These are phyloP conservation scores for Drosophila paranaensis DNA, from an alignment of 2,888 invertebrate species.

Conservation along the genomic window DNA sequence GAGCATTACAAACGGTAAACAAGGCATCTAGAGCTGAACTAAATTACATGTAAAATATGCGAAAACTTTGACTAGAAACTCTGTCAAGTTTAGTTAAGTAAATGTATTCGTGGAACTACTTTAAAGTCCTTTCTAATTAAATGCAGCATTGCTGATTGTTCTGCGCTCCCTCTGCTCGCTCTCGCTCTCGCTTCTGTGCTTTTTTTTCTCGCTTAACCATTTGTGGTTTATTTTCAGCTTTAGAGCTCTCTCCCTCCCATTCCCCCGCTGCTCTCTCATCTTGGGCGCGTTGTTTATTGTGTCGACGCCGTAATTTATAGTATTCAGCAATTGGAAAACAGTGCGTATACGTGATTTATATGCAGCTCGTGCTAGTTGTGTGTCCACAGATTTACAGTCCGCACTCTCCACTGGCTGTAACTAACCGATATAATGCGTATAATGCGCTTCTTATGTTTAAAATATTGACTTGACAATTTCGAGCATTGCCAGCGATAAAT, in stretches of 20 bases:
- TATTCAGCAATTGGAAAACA: conserved; percentile 51
- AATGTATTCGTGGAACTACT: conserved; percentile 1
- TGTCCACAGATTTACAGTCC: conserved; percentile 39
- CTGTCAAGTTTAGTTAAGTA: not conserved
- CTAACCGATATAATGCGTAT: conserved; percentile 29
- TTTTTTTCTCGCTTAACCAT: not conserved
- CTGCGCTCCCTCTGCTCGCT: not conserved
- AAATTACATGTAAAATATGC: conserved; percentile 12
- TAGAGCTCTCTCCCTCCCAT: not conserved
- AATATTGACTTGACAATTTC: conserved; percentile 23
- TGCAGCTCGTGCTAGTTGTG: conserved; percentile 25
- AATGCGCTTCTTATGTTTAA: conserved; percentile 32
- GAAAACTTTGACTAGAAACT: conserved; percentile 4
- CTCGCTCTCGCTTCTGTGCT: not conserved
- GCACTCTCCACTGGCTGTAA: conserved; percentile 14
- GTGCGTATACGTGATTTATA: conserved; percentile 76
- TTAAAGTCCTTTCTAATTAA: conserved; percentile 35
- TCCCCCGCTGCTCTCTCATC: not conserved
- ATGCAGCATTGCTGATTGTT: conserved; percentile 9
- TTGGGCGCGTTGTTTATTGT: conserved; percentile 63
- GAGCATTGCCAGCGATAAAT: conserved; percentile 27
- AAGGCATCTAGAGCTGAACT: not conserved
- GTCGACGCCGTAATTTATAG: conserved; percentile 61
- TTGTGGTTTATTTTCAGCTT: conserved; percentile 31
- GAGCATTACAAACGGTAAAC: conserved; percentile 1